Evolutionary conservation across 1,140 invertebrate genomes (phyloP).

Genomic region (Cryptotermes secundus): DNA sequence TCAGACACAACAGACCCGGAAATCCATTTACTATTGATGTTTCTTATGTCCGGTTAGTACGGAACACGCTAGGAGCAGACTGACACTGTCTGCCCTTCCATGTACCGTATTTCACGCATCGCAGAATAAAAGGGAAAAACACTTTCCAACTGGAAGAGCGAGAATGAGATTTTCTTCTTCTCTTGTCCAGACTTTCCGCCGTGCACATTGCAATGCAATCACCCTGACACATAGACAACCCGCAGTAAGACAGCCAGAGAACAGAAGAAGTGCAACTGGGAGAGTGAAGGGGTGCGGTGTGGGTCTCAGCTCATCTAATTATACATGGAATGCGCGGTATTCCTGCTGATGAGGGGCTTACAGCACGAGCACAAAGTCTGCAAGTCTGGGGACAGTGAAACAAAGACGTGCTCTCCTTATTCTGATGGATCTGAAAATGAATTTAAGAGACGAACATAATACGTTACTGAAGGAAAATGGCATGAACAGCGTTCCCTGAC

Average conservation of each 20-base stretch:
- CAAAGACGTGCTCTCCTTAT: too few relatives aligned
- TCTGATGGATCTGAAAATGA: too few relatives aligned
- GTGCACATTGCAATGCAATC: not conserved
- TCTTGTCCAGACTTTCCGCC: not conserved
- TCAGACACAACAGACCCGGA: not conserved
- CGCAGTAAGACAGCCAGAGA: not conserved
- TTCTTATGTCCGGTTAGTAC: too few relatives aligned
- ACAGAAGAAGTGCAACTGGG: not conserved
- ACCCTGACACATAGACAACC: not conserved
- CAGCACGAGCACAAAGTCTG: too few relatives aligned
- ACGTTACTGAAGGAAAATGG: too few relatives aligned
- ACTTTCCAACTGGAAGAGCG: not conserved
- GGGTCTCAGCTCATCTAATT: not conserved
- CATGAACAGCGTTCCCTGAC: too few relatives aligned
- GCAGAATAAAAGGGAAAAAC: not conserved
- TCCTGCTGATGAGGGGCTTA: not conserved
- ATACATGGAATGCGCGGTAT: conserved; percentile 15
- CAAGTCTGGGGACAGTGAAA: too few relatives aligned
- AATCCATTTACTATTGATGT: not conserved
- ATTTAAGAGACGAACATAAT: too few relatives aligned
- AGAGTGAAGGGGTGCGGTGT: not conserved
- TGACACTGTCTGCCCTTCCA: not conserved
- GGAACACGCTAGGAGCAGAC: too few relatives aligned
- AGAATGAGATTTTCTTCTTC: not conserved
- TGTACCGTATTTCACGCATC: not conserved